Base-by-base conservation (phyloP, 2,113 vertebrate species). In the Clarias gariepinus region DNA sequence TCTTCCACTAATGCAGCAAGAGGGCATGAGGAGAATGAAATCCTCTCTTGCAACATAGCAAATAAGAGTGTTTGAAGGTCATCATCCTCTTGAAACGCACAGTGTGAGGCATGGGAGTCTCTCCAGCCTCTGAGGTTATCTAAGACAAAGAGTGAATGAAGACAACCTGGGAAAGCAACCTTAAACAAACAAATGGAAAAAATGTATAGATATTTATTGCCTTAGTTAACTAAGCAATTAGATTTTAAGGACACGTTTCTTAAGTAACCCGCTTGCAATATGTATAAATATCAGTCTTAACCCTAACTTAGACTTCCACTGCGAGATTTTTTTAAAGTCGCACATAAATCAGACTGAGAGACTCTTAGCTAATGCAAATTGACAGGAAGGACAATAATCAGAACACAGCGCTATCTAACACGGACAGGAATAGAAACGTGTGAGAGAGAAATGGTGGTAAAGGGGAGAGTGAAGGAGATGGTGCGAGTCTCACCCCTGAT, bases 41-140 rank as follows among this genome's bases (percentile, higher is more conserved):
- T 79, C 86, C 80, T 84, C 76, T 84, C 71, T 88, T 87, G 84
- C 76, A 86, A 83, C 87, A 81, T 87, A 86, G 83, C 87, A 90
- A 88, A 91, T 90, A 92, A 89, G 89, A 81, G 83, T 87, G 78
- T 90, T 88, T 83, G 89, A 91, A 91, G 90, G 91, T 92, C 87
- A 86, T 86, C 81, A 71, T 89, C 83, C 77, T 90, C 85, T 87
- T 87, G 81, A 89, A 89, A 83, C 87, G 81, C 87, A 86, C 52
- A 79, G 76, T 79, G 68, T 33, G 73, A 89, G 86, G 83, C 86
- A 80, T 52, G 30, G 85, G 90, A 8, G 6, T 78, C 86, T 89
- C 80, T 85, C 82, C 74, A 82, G 86, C 74, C 79, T 73, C 66
- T 69, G 74, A 87, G 83, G 80, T 87, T 85, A 85, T 83, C 85